Conservation (phyloP, 1,140 invertebrate genomes). For the Mactra quadrangularis region DNA sequence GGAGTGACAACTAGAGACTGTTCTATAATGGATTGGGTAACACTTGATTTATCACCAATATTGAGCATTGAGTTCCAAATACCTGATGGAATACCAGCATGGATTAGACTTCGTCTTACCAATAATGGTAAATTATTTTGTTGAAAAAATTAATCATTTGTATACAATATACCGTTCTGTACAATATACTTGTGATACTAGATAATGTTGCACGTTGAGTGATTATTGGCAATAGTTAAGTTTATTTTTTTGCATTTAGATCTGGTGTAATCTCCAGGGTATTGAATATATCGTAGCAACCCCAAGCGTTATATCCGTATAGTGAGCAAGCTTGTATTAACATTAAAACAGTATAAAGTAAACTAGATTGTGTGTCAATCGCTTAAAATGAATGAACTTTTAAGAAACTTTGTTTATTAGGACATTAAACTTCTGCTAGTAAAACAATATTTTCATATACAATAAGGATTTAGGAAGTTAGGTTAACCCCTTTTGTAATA, state of each 20-base stretch:
- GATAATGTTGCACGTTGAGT: background rate
- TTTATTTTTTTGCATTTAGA: background rate
- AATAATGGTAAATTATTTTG: conserved; percentile 66
- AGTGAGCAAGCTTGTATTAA: too few species aligned
- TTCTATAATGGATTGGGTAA: conserved; percentile 61
- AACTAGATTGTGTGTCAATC: too few species aligned
- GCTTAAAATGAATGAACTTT: too few species aligned
- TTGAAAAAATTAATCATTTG: background rate
- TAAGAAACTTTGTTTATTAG: background rate
- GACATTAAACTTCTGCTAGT: background rate
- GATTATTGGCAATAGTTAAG: background rate
- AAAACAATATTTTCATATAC: background rate
- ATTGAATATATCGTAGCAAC: background rate
- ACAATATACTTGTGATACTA: background rate
- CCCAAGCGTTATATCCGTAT: too few species aligned
- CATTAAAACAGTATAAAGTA: too few species aligned
- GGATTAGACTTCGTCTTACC: conserved; percentile 68
- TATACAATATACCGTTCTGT: background rate
- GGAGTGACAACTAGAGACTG: too few species aligned
- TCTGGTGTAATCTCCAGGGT: background rate
- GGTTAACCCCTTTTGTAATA: background rate
- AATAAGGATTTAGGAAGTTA: background rate
- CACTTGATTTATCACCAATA: conserved; percentile 9
- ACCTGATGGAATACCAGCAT: conserved; percentile 68
- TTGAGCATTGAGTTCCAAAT: conserved; percentile 60